Conservation (phyloP, 1,140 invertebrate genomes). For the Akabosia matsudoensis region DNA sequence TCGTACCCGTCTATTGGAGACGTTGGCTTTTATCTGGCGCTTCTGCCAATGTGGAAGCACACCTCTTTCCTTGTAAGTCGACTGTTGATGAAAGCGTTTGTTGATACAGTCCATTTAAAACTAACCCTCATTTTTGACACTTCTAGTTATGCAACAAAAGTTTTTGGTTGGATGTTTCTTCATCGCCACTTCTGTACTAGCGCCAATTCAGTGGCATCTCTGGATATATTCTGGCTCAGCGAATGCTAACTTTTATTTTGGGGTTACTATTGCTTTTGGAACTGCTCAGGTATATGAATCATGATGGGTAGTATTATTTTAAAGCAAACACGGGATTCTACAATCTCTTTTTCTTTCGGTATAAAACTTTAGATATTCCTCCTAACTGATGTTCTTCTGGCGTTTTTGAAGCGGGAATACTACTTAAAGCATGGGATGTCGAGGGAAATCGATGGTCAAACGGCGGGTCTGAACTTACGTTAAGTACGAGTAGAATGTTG, state of each 20-base stretch:
- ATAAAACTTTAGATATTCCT: no score
- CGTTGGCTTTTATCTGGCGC: slow-evolving; percentile 83
- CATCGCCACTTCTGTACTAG: slow-evolving; percentile 80
- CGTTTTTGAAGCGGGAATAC: no score
- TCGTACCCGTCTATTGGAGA: slow-evolving; percentile 95
- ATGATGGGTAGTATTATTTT: no score
- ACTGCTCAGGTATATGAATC: slow-evolving; percentile 46
- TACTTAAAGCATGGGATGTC: slow-evolving; percentile 72
- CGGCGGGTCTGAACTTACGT: slow-evolving; percentile 51
- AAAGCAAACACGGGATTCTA: no score
- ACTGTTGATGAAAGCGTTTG: no score
- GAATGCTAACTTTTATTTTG: slow-evolving; percentile 99
- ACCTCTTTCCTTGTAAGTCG: slow-evolving; percentile 82
- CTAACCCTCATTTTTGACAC: no score
- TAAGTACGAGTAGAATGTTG: slow-evolving; percentile 18
- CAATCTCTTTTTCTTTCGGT: no score
- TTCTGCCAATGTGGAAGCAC: slow-evolving; percentile 90
- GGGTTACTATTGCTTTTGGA: slow-evolving; percentile 88
- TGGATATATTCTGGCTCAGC: slow-evolving; percentile 98
- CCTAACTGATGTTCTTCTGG: no score
- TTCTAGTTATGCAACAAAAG: slow-evolving; percentile 81
- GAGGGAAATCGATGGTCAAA: slow-evolving; percentile 60
- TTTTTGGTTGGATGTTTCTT: slow-evolving; percentile 88
- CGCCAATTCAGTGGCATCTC: slow-evolving; percentile 92
- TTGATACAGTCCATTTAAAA: no score